Conservation (phyloP, 1,140 invertebrate species). For the Magallana angulata region DNA sequence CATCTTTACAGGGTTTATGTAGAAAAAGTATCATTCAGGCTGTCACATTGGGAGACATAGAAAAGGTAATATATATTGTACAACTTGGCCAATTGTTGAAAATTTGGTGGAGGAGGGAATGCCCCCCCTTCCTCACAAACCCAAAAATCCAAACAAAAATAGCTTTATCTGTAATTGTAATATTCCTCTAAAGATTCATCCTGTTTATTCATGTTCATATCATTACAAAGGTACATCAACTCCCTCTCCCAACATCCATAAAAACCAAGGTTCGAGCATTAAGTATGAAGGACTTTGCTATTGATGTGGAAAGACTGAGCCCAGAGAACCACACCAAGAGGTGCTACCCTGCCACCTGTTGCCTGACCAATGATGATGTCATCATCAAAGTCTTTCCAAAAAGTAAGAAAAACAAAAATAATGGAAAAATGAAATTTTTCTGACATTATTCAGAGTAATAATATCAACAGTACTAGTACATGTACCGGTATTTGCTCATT, state of each 20-base stretch:
- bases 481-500: too few relatives aligned
- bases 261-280: slow-evolving; percentile 46
- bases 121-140: too few relatives aligned
- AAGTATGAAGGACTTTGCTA: slow-evolving; percentile 63
- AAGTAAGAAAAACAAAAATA: slow-evolving; percentile 41
- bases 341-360: slow-evolving; percentile 62
- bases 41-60: not conserved
- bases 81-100: too few relatives aligned
- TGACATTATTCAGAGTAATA: not conserved
- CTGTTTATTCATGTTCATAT: too few relatives aligned
- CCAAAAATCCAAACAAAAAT: too few relatives aligned
- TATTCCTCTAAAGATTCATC: too few relatives aligned
- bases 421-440: not conserved
- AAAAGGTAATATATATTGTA: not conserved
- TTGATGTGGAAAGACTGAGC: slow-evolving; percentile 61
- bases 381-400: slow-evolving; percentile 53
- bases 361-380: slow-evolving; percentile 55
- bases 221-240: not conserved
- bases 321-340: slow-evolving; percentile 45
- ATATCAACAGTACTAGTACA: not conserved
- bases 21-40: not conserved
- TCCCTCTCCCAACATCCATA: slow-evolving; percentile 61
- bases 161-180: too few relatives aligned
- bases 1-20: not conserved
- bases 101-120: too few relatives aligned